Conservation (phyloP, 2,888 invertebrate species). For the Atrina japonica region DNA sequence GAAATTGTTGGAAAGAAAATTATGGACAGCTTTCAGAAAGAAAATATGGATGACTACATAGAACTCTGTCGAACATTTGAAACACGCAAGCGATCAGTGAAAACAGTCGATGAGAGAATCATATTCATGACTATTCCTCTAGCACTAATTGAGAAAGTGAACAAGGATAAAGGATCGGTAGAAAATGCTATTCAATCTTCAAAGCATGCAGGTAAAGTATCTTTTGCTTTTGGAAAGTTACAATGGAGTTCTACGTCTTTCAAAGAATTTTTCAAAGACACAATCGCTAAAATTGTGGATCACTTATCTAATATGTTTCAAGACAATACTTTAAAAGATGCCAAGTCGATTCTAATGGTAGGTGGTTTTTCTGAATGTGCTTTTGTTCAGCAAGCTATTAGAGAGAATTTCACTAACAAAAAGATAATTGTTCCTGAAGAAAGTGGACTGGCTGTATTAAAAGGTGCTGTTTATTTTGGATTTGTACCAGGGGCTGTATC, state of each 20-base stretch:
- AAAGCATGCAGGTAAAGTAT: conserved; percentile 11
- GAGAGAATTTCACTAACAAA: conserved; percentile 27
- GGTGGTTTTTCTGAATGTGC: conserved; percentile 41
- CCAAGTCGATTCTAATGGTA: conserved; percentile 28
- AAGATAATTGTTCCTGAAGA: conserved; percentile 46
- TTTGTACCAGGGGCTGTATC: conserved; percentile 40
- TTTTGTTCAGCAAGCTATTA: conserved; percentile 26
- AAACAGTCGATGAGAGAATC: conserved; percentile 2
- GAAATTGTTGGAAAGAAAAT: conserved; percentile 21
- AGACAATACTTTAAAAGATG: background rate
- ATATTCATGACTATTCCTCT: conserved; percentile 31
- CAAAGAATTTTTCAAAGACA: conserved; percentile 26
- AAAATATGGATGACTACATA: conserved; percentile 36
- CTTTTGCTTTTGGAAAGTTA: conserved; percentile 20
- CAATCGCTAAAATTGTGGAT: conserved; percentile 23
- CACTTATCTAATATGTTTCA: conserved; percentile 31
- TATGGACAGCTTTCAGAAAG: conserved; percentile 8
- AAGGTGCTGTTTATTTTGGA: conserved; percentile 52
- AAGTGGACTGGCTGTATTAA: conserved; percentile 45
- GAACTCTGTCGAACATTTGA: conserved; percentile 37
- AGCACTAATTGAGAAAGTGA: conserved; percentile 16
- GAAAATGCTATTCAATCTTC: conserved; percentile 18
- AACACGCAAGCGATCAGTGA: conserved; percentile 35
- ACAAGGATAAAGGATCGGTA: conserved; percentile 9
- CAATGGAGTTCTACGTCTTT: conserved; percentile 18